A percentile compares a stretch with the other conserved stretches of the same genome.
These are phyloP conservation scores for Tetramorium alpestre DNA, from an alignment of 1,140 invertebrate genomes.

Conservation along the genomic window DNA sequence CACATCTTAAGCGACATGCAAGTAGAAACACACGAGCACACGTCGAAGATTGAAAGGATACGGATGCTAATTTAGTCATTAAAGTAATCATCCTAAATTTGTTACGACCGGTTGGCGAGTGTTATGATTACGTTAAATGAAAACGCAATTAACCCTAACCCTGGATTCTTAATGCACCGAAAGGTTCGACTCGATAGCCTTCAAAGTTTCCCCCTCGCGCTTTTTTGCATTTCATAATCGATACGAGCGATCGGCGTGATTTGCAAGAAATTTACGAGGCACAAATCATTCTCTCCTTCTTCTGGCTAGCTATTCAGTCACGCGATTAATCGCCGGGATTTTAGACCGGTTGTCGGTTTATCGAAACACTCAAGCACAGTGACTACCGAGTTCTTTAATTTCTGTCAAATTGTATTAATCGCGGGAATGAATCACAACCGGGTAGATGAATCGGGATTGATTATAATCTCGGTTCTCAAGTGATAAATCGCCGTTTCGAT, in stretches of 20 bases:
- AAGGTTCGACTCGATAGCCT: neutral
- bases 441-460: neutral
- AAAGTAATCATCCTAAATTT: constrained; percentile 45
- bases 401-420: neutral
- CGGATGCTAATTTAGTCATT: constrained; percentile 28
- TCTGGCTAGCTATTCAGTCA: no score
- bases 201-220: neutral
- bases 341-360: neutral
- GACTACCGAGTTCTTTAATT: neutral
- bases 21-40: neutral
- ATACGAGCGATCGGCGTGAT: neutral
- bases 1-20: neutral
- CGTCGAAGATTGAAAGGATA: constrained; percentile 18
- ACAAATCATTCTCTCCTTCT: neutral
- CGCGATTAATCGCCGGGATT: neutral
- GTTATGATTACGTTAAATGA: constrained; percentile 38
- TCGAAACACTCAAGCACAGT: neutral
- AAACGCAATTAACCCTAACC: constrained; percentile 46
- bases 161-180: neutral
- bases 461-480: neutral
- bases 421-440: neutral
- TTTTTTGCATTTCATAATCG: constrained; percentile 18
- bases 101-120: neutral
- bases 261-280: constrained; percentile 20
- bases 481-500: neutral